Evolutionary conservation across 2,888 invertebrate species (phyloP).

Genomic region (Ceramica pisi): DNA sequence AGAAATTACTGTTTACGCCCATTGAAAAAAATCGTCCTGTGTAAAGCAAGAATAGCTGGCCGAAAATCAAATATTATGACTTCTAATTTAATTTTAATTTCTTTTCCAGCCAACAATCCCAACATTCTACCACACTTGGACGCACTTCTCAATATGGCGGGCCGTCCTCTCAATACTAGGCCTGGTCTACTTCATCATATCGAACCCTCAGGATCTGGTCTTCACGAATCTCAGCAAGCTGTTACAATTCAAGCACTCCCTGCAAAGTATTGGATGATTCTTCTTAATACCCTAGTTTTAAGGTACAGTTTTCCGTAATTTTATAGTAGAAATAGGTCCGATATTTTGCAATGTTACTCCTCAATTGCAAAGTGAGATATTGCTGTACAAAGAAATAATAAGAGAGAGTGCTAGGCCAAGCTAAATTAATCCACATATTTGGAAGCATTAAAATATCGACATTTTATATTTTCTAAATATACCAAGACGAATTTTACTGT

Average conservation of each 20-base stretch:
- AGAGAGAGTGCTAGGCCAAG: not conserved
- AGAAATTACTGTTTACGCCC: too few species aligned
- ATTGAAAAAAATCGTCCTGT: too few species aligned
- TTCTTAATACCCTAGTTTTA: constrained; percentile 32
- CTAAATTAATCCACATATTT: not conserved
- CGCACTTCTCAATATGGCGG: constrained; percentile 91
- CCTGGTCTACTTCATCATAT: constrained; percentile 90
- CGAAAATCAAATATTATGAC: too few species aligned
- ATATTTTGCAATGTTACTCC: too few species aligned
- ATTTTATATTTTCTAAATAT: not conserved
- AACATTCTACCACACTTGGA: constrained; percentile 91
- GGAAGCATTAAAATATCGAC: not conserved
- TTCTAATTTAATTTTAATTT: not conserved
- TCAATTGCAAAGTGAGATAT: too few species aligned
- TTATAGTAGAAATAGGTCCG: not conserved
- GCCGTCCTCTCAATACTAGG: constrained; percentile 91
- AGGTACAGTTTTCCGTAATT: constrained; percentile 17
- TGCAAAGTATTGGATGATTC: constrained; percentile 88
- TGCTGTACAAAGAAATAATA: not conserved
- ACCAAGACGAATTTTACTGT: not conserved
- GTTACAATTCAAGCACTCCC: constrained; percentile 85
- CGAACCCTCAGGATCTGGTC: constrained; percentile 89
- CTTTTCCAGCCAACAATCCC: constrained; percentile 88
- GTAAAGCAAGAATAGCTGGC: too few species aligned
- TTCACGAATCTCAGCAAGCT: constrained; percentile 87